Evolutionary conservation across 2,113 vertebrate species (phyloP).

Genomic region (Falcunculus frontatus): DNA sequence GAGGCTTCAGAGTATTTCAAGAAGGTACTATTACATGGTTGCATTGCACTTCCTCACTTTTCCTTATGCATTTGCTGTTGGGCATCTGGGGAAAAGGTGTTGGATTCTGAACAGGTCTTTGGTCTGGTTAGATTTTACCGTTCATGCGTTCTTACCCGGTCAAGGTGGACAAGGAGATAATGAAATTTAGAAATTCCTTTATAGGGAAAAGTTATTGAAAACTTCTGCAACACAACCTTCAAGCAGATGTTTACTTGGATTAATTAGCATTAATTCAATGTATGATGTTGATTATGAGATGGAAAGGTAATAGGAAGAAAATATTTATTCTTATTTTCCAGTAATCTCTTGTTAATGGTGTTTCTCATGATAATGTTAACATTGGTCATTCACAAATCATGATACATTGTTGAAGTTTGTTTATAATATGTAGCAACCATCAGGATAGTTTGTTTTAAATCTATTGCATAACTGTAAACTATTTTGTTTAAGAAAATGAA

Average conservation of each 20-base stretch:
- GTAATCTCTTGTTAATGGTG: neutral
- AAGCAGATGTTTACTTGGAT: neutral
- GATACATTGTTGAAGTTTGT: neutral
- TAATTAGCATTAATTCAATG: neutral
- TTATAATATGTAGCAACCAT: neutral
- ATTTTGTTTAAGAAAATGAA: neutral
- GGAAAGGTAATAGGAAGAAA: neutral
- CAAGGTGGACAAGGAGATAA: neutral
- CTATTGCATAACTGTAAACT: neutral
- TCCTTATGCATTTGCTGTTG: neutral
- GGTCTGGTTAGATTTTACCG: neutral
- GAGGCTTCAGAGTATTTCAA: neutral
- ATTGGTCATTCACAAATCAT: neutral
- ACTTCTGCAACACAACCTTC: neutral
- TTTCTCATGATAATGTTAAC: neutral
- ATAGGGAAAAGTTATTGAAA: neutral
- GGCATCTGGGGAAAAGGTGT: neutral
- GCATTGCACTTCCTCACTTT: neutral
- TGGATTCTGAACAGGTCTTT: neutral
- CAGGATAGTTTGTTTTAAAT: neutral
- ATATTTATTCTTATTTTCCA: neutral
- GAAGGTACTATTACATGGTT: neutral
- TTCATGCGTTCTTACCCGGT: neutral
- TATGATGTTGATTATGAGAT: neutral
- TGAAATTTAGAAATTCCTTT: neutral